These are phyloP conservation scores for Pavo muticus DNA, from an alignment of 2,113 vertebrate species.

Conservation along the genomic window DNA sequence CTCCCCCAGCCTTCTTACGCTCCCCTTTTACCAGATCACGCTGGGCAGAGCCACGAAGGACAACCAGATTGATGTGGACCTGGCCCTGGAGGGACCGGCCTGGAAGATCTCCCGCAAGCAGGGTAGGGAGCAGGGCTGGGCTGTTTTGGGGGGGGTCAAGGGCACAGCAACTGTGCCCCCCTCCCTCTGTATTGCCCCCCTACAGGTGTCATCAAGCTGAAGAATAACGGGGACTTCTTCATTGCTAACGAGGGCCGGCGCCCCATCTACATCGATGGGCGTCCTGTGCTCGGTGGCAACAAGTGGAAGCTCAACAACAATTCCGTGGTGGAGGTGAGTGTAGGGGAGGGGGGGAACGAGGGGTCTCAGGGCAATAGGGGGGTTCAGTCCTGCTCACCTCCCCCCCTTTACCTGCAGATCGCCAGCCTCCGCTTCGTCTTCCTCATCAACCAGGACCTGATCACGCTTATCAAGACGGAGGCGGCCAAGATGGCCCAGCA, in stretches of 20 bases:
- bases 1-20: too few species aligned
- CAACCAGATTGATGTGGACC: conserved; percentile 95
- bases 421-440: conserved; percentile 96
- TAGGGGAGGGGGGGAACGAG: too few species aligned
- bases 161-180: too few species aligned
- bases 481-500: conserved; percentile 93
- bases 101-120: conserved; percentile 98
- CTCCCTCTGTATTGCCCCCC: fast-evolving
- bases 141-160: neutral
- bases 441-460: conserved; percentile 96
- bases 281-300: conserved; percentile 92
- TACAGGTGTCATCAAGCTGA: conserved; percentile 93
- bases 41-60: conserved; percentile 95
- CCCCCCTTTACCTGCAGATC: conserved; percentile 77
- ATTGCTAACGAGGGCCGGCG: conserved; percentile 94
- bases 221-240: conserved; percentile 96
- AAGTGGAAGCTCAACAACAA: conserved; percentile 98
- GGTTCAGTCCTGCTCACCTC: neutral
- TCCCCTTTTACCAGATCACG: conserved; percentile 82
- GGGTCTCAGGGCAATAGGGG: fast-evolving
- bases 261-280: conserved; percentile 93
- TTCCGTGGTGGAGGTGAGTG: conserved; percentile 91
- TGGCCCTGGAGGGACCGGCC: conserved; percentile 92
- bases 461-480: conserved; percentile 94
- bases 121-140: conserved; percentile 71